A percentile compares a stretch with the other conserved stretches of the same genome.
Conservation (phyloP, 2,888 invertebrate species). For the Trachelus troglodyta region DNA sequence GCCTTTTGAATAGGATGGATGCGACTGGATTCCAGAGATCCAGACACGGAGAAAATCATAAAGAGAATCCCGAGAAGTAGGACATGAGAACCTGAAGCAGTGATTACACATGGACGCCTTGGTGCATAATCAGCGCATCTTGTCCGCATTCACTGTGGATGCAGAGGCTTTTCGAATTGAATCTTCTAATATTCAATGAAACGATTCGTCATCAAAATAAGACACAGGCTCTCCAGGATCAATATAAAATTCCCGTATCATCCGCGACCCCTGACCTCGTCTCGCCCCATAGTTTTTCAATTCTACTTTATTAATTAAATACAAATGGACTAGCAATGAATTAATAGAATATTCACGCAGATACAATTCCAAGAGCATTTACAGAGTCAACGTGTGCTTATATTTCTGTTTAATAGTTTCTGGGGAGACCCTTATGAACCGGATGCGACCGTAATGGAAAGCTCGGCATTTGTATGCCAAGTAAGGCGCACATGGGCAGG, state of each 20-base stretch:
- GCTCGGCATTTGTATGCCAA: constrained; percentile 45
- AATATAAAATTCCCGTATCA: neutral
- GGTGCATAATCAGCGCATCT: neutral
- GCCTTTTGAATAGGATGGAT: neutral
- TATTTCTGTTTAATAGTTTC: constrained; percentile 52
- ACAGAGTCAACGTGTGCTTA: constrained; percentile 27
- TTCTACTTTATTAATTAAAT: neutral
- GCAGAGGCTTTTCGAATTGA: neutral
- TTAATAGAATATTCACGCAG: neutral
- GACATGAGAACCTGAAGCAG: neutral
- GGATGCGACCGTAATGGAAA: constrained; percentile 41
- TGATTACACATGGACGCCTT: neutral
- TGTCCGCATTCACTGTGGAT: neutral
- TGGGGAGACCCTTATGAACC: constrained; percentile 24
- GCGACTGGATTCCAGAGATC: neutral
- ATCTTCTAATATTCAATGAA: neutral
- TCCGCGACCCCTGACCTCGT: no score
- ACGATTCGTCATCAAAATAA: neutral
- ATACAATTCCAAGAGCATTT: neutral
- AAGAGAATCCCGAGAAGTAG: neutral
- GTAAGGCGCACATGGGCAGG: constrained; percentile 25
- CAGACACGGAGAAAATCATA: neutral
- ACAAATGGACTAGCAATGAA: neutral
- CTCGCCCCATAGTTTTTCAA: neutral
- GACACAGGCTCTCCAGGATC: neutral